Conservation (phyloP, 2,797 vertebrate genomes). For the Anomalospiza imberbis region DNA sequence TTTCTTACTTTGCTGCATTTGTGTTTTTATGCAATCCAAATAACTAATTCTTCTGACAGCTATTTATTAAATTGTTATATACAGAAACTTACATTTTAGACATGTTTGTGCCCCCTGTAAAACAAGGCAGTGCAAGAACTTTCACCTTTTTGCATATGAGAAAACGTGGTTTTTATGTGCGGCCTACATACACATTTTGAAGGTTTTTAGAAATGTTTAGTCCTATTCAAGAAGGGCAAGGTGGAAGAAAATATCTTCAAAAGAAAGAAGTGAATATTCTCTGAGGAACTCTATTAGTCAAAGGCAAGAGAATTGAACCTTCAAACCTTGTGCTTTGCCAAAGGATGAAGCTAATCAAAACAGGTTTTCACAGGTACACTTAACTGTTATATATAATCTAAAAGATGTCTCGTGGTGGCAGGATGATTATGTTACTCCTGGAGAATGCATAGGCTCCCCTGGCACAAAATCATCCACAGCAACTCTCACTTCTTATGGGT, state of each 20-base stretch:
- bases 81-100: neutral
- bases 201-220: neutral
- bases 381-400: neutral
- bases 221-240: neutral
- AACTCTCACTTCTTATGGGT: neutral
- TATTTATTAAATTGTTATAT: neutral
- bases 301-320: neutral
- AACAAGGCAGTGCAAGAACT: neutral
- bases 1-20: neutral
- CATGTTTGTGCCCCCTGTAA: neutral
- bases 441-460: neutral
- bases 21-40: neutral
- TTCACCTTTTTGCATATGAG: neutral
- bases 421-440: neutral
- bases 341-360: neutral
- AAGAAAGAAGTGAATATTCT: neutral
- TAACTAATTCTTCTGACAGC: neutral
- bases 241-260: neutral
- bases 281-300: neutral
- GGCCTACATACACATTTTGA: accelerated
- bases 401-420: neutral
- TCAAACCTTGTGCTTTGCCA: neutral
- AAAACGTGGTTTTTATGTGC: neutral
- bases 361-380: neutral
- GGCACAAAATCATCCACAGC: neutral